Evolutionary conservation across 2,797 vertebrate genomes (phyloP), one percentile per base, ranked within the genome.

Genomic region (Moxostoma hubbsi): DNA sequence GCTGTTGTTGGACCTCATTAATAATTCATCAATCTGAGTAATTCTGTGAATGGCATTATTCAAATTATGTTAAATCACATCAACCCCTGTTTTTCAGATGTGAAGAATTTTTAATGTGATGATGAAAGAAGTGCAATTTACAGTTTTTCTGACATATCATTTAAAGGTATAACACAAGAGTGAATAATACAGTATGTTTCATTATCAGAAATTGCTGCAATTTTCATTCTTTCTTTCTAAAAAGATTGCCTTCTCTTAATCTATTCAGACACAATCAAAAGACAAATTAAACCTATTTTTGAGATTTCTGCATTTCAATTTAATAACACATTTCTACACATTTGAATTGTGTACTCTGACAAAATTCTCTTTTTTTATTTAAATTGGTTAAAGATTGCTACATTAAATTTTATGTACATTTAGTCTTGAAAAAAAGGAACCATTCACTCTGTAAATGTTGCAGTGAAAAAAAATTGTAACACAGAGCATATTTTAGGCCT

Each of bases 41-140:
- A 91, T 93, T 92, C 91, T 87, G 93, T 93, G 92, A 94, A 94
- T 93, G 90, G 88, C 90, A 94, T 94, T 94, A 95, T 94, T 93
- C 90, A 94, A 92, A 94, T 94, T 91, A 95, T 93, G 91, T 90
- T 89, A 93, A 95, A 91, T 92, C 92, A 92, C 88, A 92, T 94
- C 92, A 93, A 88, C 88, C 86, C 88, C 86, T 88, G 88, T 91
- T 36, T 87, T 89, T 90, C 89, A 86, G 86, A 88, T 88, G 90
- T 92, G 90, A 91, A 90, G 88, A 77, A 77, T 86, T 89, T 83
- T 87, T 77, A 84, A 87, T 85, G 88, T 91, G 83, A 89, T 90
- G 90, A 91, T 92, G 89, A 92, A 89, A 84, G 85, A 87, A 89
- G 89, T 88, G 83, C 89, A 85, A 88, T 90, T 90, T 85, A 59